Percentiles rank a stretch among this genome's conserved stretches.
phyloP scores from a whole-genome alignment of 2,888 invertebrate genomes.

The Nemoura dubitans region DNA sequence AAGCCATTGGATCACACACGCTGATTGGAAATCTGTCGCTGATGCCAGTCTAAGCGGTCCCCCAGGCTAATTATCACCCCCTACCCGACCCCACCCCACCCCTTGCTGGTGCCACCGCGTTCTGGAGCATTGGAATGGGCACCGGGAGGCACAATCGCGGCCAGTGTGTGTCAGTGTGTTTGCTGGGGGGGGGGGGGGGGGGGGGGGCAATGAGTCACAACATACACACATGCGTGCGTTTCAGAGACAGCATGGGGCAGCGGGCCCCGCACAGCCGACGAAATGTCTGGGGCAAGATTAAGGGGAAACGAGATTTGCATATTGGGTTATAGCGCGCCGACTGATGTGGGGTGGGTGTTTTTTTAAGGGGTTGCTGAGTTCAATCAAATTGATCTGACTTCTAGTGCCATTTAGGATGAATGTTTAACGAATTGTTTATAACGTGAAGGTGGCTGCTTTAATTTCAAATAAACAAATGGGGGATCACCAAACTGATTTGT shows the following conservation, averaged over 20 bases:
- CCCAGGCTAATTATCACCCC: not conserved
- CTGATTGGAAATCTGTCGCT: conserved; percentile 7
- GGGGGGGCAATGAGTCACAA: conserved; percentile 49
- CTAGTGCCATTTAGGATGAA: not conserved
- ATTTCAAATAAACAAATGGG: no score
- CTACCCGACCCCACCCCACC: not conserved
- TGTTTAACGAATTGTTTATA: not conserved
- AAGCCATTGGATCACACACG: not conserved
- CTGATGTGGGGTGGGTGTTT: not conserved
- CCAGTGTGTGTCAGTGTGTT: conserved; percentile 45
- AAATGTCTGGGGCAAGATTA: conserved; percentile 46
- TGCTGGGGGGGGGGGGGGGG: conserved; percentile 44
- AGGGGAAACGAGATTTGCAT: conserved; percentile 46
- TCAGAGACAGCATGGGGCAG: conserved; percentile 24
- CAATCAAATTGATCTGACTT: not conserved
- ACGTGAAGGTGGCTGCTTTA: no score
- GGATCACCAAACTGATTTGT: no score
- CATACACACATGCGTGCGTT: conserved; percentile 44
- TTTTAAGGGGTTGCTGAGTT: not conserved
- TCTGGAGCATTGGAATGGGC: not conserved
- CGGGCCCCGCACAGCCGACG: not conserved
- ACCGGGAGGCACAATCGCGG: conserved; percentile 50
- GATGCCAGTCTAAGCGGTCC: not conserved
- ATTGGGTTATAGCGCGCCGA: not conserved
- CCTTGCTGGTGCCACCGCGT: not conserved